phyloP scores from a whole-genome alignment of 1,140 invertebrate species.

The Asbolus verrucosus region DNA sequence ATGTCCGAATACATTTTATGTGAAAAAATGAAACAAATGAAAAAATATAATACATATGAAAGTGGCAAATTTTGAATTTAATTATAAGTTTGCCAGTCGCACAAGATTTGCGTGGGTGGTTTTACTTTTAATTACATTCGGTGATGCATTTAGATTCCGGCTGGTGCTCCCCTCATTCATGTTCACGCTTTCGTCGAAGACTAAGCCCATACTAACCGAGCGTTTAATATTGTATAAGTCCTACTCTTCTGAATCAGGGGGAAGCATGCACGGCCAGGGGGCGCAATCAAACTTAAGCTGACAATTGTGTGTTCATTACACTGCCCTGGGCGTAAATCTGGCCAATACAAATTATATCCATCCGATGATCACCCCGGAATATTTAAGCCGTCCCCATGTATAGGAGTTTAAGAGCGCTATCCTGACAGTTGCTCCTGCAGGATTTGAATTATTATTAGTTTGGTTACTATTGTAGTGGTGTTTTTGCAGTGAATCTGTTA shows the following conservation, averaged over 20 bases:
- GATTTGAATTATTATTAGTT: conserved; percentile 60
- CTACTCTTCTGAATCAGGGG: conserved; percentile 49
- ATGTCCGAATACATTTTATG: not conserved
- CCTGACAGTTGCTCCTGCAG: conserved; percentile 59
- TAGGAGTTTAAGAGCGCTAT: conserved; percentile 47
- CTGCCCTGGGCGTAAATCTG: conserved; percentile 65
- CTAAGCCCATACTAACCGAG: conserved; percentile 59
- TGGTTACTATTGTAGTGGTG: conserved; percentile 55
- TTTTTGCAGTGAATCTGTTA: too few species aligned
- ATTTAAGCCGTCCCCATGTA: conserved; percentile 49
- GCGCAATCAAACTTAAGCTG: conserved; percentile 64
- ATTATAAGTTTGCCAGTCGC: too few species aligned
- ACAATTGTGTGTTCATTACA: conserved; percentile 67
- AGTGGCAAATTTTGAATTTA: not conserved
- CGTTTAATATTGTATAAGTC: conserved; percentile 62
- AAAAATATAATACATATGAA: not conserved
- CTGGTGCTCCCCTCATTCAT: conserved; percentile 35
- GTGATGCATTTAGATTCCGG: conserved; percentile 37
- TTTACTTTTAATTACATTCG: conserved; percentile 36
- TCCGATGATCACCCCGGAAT: conserved; percentile 56
- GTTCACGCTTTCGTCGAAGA: conserved; percentile 37
- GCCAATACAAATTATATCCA: conserved; percentile 67
- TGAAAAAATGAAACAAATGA: not conserved
- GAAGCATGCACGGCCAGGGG: conserved; percentile 52
- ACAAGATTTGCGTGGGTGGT: conserved; percentile 19